These are phyloP conservation scores for Batillaria attramentaria DNA, from an alignment of 1,140 invertebrate genomes.

Conservation along the genomic window DNA sequence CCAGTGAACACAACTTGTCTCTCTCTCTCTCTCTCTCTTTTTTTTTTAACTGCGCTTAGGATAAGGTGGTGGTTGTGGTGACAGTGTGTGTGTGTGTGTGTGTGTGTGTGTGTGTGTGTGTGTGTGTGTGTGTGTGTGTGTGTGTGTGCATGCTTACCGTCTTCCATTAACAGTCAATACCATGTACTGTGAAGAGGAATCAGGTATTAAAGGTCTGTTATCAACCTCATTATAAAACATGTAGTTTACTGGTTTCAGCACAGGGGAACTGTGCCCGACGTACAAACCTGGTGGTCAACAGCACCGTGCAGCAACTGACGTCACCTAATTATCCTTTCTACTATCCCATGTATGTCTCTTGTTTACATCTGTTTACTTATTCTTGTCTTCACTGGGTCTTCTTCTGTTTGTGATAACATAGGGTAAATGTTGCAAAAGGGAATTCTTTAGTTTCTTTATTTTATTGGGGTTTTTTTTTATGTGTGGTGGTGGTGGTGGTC, in stretches of 20 bases:
- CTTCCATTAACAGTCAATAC: too few relatives aligned
- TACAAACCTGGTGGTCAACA: conserved; percentile 24
- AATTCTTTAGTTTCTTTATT: too few relatives aligned
- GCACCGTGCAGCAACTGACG: conserved; percentile 24
- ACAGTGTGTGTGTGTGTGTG: not conserved
- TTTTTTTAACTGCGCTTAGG: not conserved
- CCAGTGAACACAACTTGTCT: too few relatives aligned
- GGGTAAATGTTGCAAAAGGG: too few relatives aligned
- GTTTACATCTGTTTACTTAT: not conserved
- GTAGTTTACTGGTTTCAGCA: not conserved
- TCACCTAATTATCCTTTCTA: conserved; percentile 41
- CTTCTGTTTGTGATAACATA: not conserved
- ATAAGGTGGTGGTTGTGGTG: not conserved
- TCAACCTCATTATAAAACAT: too few relatives aligned
- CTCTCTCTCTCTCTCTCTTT: too few relatives aligned
- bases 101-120: not conserved
- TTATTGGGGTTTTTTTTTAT: too few relatives aligned
- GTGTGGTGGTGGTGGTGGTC: too few relatives aligned
- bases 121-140: not conserved
- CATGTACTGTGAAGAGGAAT: too few relatives aligned
- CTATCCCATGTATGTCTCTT: conserved; percentile 38
- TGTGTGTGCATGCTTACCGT: not conserved
- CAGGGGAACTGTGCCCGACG: conserved; percentile 18
- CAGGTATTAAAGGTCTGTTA: too few relatives aligned
- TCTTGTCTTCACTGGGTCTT: not conserved